A percentile compares a stretch with the other conserved stretches of the same genome.
These are phyloP conservation scores for Haemorhous mexicanus DNA, from an alignment of 2,113 vertebrate species.

Conservation along the genomic window DNA sequence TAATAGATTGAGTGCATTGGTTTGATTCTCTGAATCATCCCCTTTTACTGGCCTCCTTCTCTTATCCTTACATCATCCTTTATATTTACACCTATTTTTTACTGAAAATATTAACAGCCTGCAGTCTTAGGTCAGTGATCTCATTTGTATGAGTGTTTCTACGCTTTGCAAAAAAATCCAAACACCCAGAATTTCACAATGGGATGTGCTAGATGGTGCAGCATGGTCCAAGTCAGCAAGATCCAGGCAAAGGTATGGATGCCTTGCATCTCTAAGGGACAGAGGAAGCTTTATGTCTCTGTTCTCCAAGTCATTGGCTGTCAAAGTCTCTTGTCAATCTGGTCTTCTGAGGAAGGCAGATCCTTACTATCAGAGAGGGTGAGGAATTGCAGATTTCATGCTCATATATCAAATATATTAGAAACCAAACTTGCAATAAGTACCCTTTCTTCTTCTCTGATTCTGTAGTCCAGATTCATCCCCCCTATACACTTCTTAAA, in stretches of 20 bases:
- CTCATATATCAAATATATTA: background rate
- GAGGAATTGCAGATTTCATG: background rate
- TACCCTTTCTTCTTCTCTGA: background rate
- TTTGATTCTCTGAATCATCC: background rate
- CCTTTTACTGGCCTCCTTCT: background rate
- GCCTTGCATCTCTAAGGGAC: background rate
- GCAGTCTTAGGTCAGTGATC: background rate
- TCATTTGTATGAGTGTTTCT: background rate
- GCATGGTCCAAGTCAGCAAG: background rate
- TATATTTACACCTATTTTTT: background rate
- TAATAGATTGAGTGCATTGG: background rate
- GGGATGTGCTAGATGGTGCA: accelerated
- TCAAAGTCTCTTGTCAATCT: background rate
- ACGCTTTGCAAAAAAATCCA: accelerated
- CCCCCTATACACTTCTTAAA: background rate
- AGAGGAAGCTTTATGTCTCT: background rate
- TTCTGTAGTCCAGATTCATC: background rate
- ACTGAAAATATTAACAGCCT: background rate
- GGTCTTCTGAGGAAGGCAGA: background rate
- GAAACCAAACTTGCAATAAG: background rate
- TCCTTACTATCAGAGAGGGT: background rate
- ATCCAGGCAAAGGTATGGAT: background rate
- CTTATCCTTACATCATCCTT: background rate
- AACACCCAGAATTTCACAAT: background rate
- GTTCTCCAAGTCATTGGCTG: background rate